Base-by-base conservation (phyloP, 2,888 invertebrate genomes). In the Flabesymbios commensalis region DNA sequence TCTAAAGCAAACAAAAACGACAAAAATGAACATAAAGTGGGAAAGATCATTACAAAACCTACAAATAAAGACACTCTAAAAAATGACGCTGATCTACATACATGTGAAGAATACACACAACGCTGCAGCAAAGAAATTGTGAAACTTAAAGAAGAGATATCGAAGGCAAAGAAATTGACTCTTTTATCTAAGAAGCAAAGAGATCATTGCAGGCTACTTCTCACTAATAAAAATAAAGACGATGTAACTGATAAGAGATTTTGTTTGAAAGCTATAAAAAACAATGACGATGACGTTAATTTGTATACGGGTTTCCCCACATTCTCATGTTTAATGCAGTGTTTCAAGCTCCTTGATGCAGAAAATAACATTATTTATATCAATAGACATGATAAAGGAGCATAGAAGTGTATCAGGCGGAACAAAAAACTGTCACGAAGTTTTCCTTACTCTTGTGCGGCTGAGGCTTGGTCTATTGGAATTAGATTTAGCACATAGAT, bases 351-450 rank as follows among this genome's bases (percentile, higher is more conserved):
- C 22, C 47, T 57, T 4, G 33, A 57, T 47, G 47, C 57, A 31
- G 57, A 22, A 5, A 24, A 31, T 7, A 57, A 57, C 47, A 57
- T 57, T 1, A 31, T 57, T 19, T 57, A 57, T 26, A n/a, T n/a
- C n/a, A n/a, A n/a, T n/a, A n/a, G n/a, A n/a, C n/a, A n/a, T n/a
- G n/a, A n/a, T n/a, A n/a, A n/a, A n/a, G n/a, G n/a, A n/a, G n/a
- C n/a, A n/a, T n/a, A n/a, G n/a, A n/a, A n/a, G n/a, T n/a, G n/a
- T n/a, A n/a, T n/a, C n/a, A n/a, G n/a, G n/a, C n/a, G n/a, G n/a
- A n/a, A n/a, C n/a, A n/a, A n/a, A n/a, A n/a, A n/a, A n/a, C n/a
- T n/a, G 19, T 24, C 28, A 55, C 29, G 28, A 55, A 19, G 41
- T 55, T n/a, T 55, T 55, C 22, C 17, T 55, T 26, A 3, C 29